A percentile compares a stretch with the other conserved stretches of the same genome.
Conservation (phyloP, 2,797 vertebrate species). For the Mormyrus hasselquistii region DNA sequence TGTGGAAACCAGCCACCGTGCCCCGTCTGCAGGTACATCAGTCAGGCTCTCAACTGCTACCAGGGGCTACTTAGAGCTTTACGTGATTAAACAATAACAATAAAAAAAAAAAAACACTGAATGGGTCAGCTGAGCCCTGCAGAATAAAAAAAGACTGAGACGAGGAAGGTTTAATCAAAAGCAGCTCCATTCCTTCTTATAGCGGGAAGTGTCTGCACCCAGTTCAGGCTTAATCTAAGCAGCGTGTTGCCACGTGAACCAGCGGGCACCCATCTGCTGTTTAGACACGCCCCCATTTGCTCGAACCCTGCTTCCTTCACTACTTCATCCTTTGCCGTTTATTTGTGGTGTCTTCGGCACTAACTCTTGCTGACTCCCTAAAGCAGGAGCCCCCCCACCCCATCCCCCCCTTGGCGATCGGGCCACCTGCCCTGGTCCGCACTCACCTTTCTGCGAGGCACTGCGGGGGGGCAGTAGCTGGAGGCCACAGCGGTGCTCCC, state of each 20-base stretch:
- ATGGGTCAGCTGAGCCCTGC: not conserved
- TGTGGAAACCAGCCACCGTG: not conserved
- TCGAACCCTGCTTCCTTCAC: not conserved
- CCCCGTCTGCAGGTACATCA: not conserved
- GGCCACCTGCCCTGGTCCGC: not conserved
- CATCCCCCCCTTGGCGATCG: too few species aligned
- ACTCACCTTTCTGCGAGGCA: conserved; percentile 54
- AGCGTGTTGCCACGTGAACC: not conserved
- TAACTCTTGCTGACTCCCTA: not conserved
- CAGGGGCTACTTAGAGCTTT: not conserved
- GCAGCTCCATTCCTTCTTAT: not conserved
- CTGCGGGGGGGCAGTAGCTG: conserved; percentile 39
- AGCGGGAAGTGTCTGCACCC: not conserved
- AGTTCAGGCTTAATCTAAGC: not conserved
- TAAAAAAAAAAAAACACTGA: not conserved
- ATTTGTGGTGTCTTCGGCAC: not conserved
- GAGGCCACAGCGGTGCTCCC: conserved; percentile 2
- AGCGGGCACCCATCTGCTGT: not conserved
- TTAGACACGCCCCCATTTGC: not conserved
- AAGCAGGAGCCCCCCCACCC: not conserved
- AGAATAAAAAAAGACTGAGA: not conserved
- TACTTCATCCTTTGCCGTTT: not conserved
- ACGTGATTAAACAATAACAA: not conserved
- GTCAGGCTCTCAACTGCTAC: not conserved
- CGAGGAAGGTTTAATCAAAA: not conserved